Conservation (phyloP, 2,888 invertebrate genomes). For the Auanema freiburgensis region DNA sequence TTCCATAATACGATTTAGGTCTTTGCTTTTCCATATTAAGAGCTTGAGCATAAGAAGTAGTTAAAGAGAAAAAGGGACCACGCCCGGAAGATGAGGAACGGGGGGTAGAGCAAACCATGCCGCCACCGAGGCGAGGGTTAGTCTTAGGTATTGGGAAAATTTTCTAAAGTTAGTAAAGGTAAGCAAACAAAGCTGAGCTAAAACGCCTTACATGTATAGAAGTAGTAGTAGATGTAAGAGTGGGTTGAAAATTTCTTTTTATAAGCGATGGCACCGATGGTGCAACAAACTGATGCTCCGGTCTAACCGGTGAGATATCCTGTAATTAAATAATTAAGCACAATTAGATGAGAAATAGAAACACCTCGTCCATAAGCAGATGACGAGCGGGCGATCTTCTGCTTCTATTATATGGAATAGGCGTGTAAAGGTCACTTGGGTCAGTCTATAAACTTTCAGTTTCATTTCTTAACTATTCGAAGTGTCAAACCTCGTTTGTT, state of each 20-base stretch:
- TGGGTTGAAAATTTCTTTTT: background rate
- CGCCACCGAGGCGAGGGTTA: slow-evolving; percentile 8
- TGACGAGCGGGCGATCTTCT: background rate
- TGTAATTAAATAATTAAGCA: background rate
- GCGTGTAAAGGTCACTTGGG: slow-evolving; percentile 17
- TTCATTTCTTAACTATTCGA: background rate
- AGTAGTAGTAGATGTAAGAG: slow-evolving; percentile 12
- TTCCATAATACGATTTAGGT: slow-evolving; percentile 8
- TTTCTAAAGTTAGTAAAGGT: background rate
- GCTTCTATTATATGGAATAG: background rate
- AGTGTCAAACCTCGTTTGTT: slow-evolving; percentile 10
- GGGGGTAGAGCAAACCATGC: slow-evolving; percentile 14
- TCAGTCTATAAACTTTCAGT: slow-evolving; percentile 10
- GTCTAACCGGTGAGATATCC: slow-evolving; percentile 16
- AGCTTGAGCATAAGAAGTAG: slow-evolving; percentile 12
- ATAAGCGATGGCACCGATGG: background rate
- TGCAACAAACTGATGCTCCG: background rate
- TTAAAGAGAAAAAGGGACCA: background rate
- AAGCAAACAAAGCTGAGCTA: background rate
- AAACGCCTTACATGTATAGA: slow-evolving; percentile 14
- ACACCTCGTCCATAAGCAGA: background rate
- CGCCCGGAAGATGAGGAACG: background rate
- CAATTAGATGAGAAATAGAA: background rate
- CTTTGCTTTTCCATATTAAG: slow-evolving; percentile 7
- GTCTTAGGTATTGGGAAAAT: slow-evolving; percentile 8